Base-by-base conservation (phyloP, 1,140 invertebrate genomes). In the Drosophila pectinifera region DNA sequence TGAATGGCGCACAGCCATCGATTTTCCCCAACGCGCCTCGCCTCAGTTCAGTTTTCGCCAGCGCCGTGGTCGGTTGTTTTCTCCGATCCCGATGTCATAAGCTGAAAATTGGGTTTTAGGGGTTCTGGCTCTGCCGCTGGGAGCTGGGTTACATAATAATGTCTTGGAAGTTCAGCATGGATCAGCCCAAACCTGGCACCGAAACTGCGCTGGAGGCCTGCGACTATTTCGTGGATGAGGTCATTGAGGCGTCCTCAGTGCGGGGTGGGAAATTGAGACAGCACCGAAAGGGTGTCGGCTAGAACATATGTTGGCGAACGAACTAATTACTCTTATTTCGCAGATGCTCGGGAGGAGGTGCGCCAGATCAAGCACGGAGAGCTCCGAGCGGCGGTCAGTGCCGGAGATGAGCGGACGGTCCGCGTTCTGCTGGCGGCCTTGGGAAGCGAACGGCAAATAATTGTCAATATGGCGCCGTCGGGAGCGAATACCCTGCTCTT, bases 401-500 rank as follows among this genome's bases (percentile, higher is more conserved):
- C 94, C 59, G 95, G 96, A 0, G 96, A 97, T 88, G 93, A 94
- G 5, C 89, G 93, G 1, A 93, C 94, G 22, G 94, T 96, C 1
- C 94, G 93, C 74, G 94, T 94, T 22, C 93, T 96, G 31, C 93
- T 98, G 41, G 93, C 94, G 49, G 94, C 95, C 1, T 91, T 96
- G 42, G 95, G 94, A 0, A 82, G 92, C 22, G 94, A 96, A 74
- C 94, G 95, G 0, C 95, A 96, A 77, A 94, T 95, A 43, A 94
- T 98, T 42, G 94, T 97, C 56, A 98, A 98, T 89, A 95, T 97
- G 94, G 95, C 97, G 4, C 96, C 97, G 0, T 96, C 95, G 78
- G 97, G 97, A 4, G 95, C 96, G 45, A 97, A 97, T 79, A 98
- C 97, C 0, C 91, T 98, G 41, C 93, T 98, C 20, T 98, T 97